Evolutionary conservation across 1,140 invertebrate species (phyloP).

Genomic region (Thaumetopoea pityocampa): DNA sequence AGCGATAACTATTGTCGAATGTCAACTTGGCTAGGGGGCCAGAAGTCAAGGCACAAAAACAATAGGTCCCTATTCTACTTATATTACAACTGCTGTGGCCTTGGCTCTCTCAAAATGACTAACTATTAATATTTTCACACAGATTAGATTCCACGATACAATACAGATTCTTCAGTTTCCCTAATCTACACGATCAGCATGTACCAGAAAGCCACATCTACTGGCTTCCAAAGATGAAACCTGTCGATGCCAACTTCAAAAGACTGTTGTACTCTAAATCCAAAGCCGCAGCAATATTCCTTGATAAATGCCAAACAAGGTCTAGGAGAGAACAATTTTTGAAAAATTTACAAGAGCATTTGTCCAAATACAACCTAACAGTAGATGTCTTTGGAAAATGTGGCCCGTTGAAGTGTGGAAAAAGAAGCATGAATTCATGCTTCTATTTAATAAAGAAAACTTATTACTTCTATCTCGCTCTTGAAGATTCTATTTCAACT

Average conservation of each 20-base stretch:
- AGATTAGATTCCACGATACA: conserved; percentile 71
- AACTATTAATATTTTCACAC: conserved; percentile 4
- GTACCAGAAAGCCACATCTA: conserved; percentile 31
- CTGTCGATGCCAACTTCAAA: conserved; percentile 24
- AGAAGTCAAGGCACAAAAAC: no score
- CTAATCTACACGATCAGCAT: conserved; percentile 38
- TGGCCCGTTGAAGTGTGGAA: conserved; percentile 50
- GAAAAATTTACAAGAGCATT: conserved; percentile 73
- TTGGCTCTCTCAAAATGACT: no score
- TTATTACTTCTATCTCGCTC: conserved; percentile 82
- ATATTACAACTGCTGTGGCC: no score
- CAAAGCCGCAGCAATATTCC: conserved; percentile 77
- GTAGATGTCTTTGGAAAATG: conserved; percentile 84
- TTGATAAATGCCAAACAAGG: conserved; percentile 78
- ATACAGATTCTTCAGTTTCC: conserved; percentile 62
- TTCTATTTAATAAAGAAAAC: conserved; percentile 61
- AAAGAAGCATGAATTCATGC: conserved; percentile 47
- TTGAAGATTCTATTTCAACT: conserved; percentile 79
- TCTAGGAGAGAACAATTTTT: conserved; percentile 78
- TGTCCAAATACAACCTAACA: conserved; percentile 50
- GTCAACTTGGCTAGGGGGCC: no score
- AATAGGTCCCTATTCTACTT: no score
- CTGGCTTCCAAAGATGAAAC: conserved; percentile 40
- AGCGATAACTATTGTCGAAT: no score
- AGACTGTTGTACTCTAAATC: conserved; percentile 41